Base-by-base conservation (phyloP, 2,113 vertebrate genomes). In the Syngnathus floridae region DNA sequence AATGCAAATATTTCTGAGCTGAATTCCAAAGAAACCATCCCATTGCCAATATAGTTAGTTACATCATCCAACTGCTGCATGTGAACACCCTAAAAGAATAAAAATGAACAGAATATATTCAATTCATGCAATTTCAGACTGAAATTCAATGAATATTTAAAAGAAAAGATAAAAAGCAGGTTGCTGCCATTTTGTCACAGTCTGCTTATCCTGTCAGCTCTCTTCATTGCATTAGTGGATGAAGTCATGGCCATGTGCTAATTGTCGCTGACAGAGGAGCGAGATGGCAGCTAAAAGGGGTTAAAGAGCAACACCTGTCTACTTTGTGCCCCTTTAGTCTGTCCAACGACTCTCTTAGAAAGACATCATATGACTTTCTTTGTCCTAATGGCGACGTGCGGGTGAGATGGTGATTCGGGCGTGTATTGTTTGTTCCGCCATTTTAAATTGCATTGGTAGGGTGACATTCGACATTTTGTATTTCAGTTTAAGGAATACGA, bases 211-310 rank as follows among this genome's bases (percentile, higher is more conserved):
- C 68, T 70, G 74, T 80, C 82, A 69, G 64, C 64, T 75, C 70
- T 58, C 68, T 71, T 65, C 69, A 57, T 38, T 71, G 62, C 87
- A 87, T 86, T 86, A 87, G 79, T 4, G 78, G 85, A 84, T 90
- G 82, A 87, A 81, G 86, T 87, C 82, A 88, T 80, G 78, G 75
- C 69, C 81, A 69, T 52, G 61, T 72, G 74, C 62, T 87, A 84
- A 89, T 74, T 81, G 79, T 70, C 76, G 74, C 74, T 71, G 76
- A 76, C 71, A 80, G 74, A 80, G 75, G 43, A 69, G 75, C 17
- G 65, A 1, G 45, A 5, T 49, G 52, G 72, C 54, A 69, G 26
- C 66, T 55, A 67, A 62, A 48, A 63, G 22, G 56, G 59, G 59
- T 14, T 48, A 69, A 59, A 70, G 13, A 48, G 63, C 61, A 11